These are phyloP conservation scores for Vombatus ursinus DNA, from an alignment of 2,113 vertebrate species.

Conservation along the genomic window DNA sequence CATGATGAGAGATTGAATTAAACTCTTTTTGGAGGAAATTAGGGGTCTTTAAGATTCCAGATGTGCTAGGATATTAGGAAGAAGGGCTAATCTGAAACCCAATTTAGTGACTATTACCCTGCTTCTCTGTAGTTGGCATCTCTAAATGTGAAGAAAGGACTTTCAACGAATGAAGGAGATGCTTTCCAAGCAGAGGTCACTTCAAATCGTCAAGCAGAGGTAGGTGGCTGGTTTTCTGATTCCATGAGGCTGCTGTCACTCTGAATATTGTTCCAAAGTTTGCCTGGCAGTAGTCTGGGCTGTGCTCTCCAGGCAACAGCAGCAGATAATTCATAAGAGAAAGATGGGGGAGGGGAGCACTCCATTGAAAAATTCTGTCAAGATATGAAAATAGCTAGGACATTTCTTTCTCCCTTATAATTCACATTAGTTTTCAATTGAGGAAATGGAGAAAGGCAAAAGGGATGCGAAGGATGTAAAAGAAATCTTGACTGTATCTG, in stretches of 20 bases:
- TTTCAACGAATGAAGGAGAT: slow-evolving; percentile 52
- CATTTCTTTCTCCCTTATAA: slow-evolving; percentile 18
- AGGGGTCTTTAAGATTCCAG: slow-evolving; percentile 43
- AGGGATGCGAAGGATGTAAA: slow-evolving; percentile 10
- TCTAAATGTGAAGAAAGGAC: slow-evolving; percentile 44
- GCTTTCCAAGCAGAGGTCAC: slow-evolving; percentile 49
- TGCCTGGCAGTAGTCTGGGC: slow-evolving; percentile 21
- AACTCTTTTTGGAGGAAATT: slow-evolving; percentile 48
- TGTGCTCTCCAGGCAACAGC: background rate
- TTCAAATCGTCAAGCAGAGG: background rate
- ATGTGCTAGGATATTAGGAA: slow-evolving; percentile 26
- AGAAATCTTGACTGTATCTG: background rate
- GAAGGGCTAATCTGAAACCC: slow-evolving; percentile 55
- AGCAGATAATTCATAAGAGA: background rate
- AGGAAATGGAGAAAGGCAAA: slow-evolving; percentile 40
- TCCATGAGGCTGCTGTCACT: background rate
- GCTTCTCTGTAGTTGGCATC: slow-evolving; percentile 11
- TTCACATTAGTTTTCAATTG: slow-evolving; percentile 57
- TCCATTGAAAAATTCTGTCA: slow-evolving; percentile 14
- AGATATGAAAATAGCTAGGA: slow-evolving; percentile 42
- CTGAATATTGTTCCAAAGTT: background rate
- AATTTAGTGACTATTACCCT: slow-evolving; percentile 63
- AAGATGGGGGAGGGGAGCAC: slow-evolving; percentile 44
- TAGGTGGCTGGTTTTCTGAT: background rate
- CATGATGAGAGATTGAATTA: slow-evolving; percentile 34